Percentiles rank a stretch among this genome's conserved stretches.
phyloP scores from a whole-genome alignment of 2,113 vertebrate species.

The Bos indicus region DNA sequence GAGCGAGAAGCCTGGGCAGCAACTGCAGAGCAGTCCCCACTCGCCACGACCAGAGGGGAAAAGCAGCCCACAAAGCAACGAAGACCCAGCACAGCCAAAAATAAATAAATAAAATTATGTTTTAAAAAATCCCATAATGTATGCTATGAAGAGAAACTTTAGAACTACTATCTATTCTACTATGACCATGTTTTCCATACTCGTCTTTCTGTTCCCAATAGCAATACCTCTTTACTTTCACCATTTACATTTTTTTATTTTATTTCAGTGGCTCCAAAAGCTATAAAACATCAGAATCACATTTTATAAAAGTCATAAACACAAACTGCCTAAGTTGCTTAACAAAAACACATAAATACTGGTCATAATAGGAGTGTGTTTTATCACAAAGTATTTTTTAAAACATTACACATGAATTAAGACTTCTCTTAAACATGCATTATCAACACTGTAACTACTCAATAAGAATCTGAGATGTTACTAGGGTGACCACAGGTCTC shows the following conservation, averaged over 20 bases:
- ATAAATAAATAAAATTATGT: rapidly evolving
- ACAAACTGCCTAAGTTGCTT: neutral
- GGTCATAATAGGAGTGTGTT: neutral
- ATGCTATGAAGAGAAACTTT: neutral
- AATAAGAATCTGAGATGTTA: neutral
- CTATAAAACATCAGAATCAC: neutral
- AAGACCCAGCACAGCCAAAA: neutral
- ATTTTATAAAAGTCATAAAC: neutral
- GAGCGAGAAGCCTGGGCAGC: neutral
- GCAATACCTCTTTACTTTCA: neutral
- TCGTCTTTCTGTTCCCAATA: neutral
- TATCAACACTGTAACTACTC: neutral
- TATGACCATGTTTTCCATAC: neutral
- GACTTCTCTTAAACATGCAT: neutral
- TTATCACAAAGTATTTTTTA: neutral
- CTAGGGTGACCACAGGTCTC: neutral
- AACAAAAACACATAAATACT: neutral
- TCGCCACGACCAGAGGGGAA: neutral
- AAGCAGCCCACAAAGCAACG: neutral
- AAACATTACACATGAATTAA: neutral
- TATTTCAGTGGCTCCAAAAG: neutral
- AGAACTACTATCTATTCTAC: neutral
- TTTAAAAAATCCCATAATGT: neutral
- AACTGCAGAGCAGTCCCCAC: neutral
- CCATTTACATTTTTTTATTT: neutral